Evolutionary conservation across 37 sponge, comb jelly and placozoan species (phyloP).

Genomic region (Geodia barretti): DNA sequence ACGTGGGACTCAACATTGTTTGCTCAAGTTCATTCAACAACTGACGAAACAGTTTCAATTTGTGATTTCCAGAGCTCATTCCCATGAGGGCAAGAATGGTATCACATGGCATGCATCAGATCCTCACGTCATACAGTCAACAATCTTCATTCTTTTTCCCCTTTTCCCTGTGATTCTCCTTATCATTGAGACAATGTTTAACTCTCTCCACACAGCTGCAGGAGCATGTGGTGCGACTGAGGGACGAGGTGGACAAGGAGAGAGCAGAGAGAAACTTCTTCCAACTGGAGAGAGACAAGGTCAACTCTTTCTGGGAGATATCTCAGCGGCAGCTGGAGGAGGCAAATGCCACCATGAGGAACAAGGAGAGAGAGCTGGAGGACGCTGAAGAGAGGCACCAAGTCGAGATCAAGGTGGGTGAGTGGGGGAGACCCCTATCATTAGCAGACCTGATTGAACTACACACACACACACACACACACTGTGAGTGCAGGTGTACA

Average conservation of each 20-base stretch:
- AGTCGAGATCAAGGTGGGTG: slow-evolving; percentile 94
- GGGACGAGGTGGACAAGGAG: slow-evolving; percentile 95
- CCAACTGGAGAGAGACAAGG: slow-evolving; percentile 98
- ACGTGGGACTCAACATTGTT: too few species aligned
- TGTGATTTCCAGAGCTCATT: too few species aligned
- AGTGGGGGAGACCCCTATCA: background rate
- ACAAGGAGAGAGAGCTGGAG: slow-evolving; percentile 94
- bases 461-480: background rate
- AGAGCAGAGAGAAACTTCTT: slow-evolving; percentile 97
- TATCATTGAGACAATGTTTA: background rate
- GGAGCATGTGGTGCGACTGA: slow-evolving; percentile 79
- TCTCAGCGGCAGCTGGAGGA: slow-evolving; percentile 92
- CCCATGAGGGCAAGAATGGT: too few species aligned
- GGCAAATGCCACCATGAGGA: slow-evolving; percentile 71
- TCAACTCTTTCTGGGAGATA: slow-evolving; percentile 99
- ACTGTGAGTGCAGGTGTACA: slow-evolving; percentile 80
- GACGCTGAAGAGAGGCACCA: slow-evolving; percentile 97
- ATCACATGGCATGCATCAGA: too few species aligned
- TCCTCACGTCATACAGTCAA: too few species aligned
- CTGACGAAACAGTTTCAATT: too few species aligned
- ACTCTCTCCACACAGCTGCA: slow-evolving; percentile 60
- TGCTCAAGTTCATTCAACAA: too few species aligned
- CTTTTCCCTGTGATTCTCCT: slow-evolving; percentile 3
- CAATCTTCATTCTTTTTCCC: too few species aligned
- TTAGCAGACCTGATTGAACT: too few species aligned